phyloP scores from a whole-genome alignment of 2,888 invertebrate species.

The Phyllotreta striolata region DNA sequence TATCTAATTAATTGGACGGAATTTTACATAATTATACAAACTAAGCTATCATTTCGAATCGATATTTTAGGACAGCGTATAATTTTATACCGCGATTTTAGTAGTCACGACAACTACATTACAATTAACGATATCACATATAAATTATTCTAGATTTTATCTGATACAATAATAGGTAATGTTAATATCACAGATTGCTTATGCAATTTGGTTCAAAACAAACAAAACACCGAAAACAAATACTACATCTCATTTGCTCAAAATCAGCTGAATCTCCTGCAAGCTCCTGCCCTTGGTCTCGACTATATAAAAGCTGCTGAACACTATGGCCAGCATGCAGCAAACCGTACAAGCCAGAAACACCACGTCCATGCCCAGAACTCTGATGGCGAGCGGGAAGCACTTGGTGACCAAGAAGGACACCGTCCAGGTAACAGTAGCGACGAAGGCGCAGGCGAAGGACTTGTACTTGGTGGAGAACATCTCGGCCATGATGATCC shows the following conservation, averaged over 20 bases:
- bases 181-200: no score
- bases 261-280: constrained; percentile 38
- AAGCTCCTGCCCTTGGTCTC: constrained; percentile 42
- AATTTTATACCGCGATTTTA: no score
- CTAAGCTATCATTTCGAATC: no score
- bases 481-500: constrained; percentile 85
- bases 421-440: constrained; percentile 79
- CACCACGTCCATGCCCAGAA: constrained; percentile 71
- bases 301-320: constrained; percentile 66
- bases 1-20: no score
- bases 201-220: no score
- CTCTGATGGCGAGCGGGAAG: constrained; percentile 67
- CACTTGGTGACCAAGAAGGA: constrained; percentile 80
- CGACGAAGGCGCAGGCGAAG: constrained; percentile 77
- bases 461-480: constrained; percentile 82
- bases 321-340: constrained; percentile 72
- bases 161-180: no score
- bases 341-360: constrained; percentile 77
- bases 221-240: neutral
- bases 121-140: no score
- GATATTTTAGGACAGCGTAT: no score
- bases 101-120: no score
- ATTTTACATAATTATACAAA: no score
- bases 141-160: no score
- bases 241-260: constrained; percentile 17